Evolutionary conservation across 2,113 vertebrate species (phyloP), one percentile per base, ranked within the genome.

Genomic region (Equus przewalskii): DNA sequence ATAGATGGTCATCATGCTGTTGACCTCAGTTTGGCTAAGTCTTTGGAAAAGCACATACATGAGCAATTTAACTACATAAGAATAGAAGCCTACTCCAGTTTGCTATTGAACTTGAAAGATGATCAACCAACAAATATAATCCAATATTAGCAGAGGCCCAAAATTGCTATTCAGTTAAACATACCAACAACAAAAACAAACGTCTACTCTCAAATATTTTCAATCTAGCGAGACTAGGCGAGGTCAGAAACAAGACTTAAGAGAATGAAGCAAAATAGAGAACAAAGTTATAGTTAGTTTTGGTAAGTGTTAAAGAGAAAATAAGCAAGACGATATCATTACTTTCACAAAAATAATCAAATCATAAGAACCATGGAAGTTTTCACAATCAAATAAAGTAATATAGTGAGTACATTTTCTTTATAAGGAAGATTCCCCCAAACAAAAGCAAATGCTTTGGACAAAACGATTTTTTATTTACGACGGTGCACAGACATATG

Each of bases 141-240:
- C 11, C 7, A 30, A 16, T 58, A 67, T 46, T 82, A 83, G n/a
- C 9, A 87, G 30, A 94, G 15, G 6, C 6, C 62, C 83, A 41
- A 94, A 67, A 90, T 44, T 95, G 5, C 1, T 87, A 33, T 67
- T 82, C 62, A 91, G 26, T 90, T 96, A 90, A 91, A 87, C 8
- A 33, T 90, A 46, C 36, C n/a, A 72, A 75, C 51, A 88, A 85
- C 7, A 81, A 22, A 51, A 88, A 81, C 7, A 85, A 22, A 83
- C 7, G 21, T 26, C 78, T 75, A 33, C 14, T 85, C 16, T 69
- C 18, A 94, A 82, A 60, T 89, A 65, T 33, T 92, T 88, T 88
- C 19, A 84, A 21, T 44, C 15, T 54, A 73, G 13, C 26, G 4
- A 44, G 10, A 80, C 14, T 5, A 54, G 7, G 18, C 21, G 73